Conservation (phyloP, 1,140 invertebrate species). For the Drosophila littoralis region DNA sequence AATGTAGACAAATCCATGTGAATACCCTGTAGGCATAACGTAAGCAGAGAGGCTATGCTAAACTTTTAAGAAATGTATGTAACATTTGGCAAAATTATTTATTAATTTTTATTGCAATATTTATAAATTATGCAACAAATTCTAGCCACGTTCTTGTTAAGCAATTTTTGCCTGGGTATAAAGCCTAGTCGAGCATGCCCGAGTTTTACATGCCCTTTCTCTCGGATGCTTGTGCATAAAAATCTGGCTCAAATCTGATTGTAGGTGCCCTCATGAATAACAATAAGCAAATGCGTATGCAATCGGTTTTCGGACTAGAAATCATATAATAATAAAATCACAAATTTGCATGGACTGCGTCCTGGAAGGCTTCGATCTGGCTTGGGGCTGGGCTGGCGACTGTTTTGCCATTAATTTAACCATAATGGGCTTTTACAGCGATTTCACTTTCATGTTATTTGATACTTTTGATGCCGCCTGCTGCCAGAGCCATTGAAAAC, state of each 20-base stretch:
- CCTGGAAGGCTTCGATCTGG: slow-evolving; percentile 51
- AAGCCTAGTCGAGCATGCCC: too few relatives aligned
- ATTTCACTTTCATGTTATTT: slow-evolving; percentile 78
- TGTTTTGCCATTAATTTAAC: slow-evolving; percentile 71
- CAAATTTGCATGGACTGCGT: slow-evolving; percentile 69
- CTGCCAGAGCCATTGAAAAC: slow-evolving; percentile 65
- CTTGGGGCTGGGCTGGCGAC: slow-evolving; percentile 12
- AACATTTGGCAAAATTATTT: too few relatives aligned
- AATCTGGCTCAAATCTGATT: slow-evolving; percentile 66
- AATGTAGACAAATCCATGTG: slow-evolving; percentile 46
- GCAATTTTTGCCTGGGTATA: too few relatives aligned
- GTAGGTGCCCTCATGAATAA: slow-evolving; percentile 69
- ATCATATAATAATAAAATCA: slow-evolving; percentile 59
- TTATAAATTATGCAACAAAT: too few relatives aligned
- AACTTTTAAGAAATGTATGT: background rate
- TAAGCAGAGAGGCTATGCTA: background rate
- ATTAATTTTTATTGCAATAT: too few relatives aligned
- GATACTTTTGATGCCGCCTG: slow-evolving; percentile 55
- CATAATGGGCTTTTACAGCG: slow-evolving; percentile 75
- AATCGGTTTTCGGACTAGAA: slow-evolving; percentile 17
- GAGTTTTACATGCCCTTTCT: background rate
- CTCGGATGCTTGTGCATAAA: slow-evolving; percentile 42
- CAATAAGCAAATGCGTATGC: slow-evolving; percentile 68
- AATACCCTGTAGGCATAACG: background rate
- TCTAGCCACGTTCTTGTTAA: too few relatives aligned